Evolutionary conservation across 2,888 invertebrate species (phyloP), one percentile per base, ranked within the genome.

Genomic region (Stratiomys singularior): DNA sequence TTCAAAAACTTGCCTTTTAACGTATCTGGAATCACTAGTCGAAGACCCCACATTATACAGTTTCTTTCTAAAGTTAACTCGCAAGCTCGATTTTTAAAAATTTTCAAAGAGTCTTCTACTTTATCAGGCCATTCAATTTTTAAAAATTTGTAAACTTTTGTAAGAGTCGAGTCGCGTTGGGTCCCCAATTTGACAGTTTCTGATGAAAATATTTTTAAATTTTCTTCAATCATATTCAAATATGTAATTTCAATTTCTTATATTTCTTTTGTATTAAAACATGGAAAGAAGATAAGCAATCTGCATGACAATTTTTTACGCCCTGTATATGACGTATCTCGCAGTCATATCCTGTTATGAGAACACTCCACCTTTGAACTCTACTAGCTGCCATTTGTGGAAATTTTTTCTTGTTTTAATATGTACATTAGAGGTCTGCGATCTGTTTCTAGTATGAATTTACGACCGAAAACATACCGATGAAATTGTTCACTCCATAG

Each of bases 1-100:
- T 79, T 46, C 15, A 82, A 67, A 15, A 82, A 63, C 23, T 69
- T 76, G 27, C 37, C 30, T n/a, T 72, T 60, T 13, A 81, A 52
- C 46, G 15, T 71, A 46, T 46, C 23, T 27, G 81, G 82, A 13
- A 82, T 76, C 15, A 82, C 64, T 46, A 81, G 67, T 76, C 81
- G 58, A 15, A 78, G 71, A 9, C 63, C 72, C 63, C 80, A 80
- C 74, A 77, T 80, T 52, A 81, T 78, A 23, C 77, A 79, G 44
- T 44, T 13, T 44, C 44, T 44, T 44, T 44, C 44, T 44, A 44
- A 44, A 44, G 44, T 44, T 44, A 44, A 44, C 44, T 44, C 13
- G 44, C 44, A n/a, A 9, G 44, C 44, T 44, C 44, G 44, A 44
- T 13, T 44, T 44, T 44, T 44, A 44, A 44, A 44, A 44, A 44